Evolutionary conservation across 2,888 invertebrate species (phyloP), one percentile per base, ranked within the genome.

Genomic region (Sphaerophoria rueppellii): DNA sequence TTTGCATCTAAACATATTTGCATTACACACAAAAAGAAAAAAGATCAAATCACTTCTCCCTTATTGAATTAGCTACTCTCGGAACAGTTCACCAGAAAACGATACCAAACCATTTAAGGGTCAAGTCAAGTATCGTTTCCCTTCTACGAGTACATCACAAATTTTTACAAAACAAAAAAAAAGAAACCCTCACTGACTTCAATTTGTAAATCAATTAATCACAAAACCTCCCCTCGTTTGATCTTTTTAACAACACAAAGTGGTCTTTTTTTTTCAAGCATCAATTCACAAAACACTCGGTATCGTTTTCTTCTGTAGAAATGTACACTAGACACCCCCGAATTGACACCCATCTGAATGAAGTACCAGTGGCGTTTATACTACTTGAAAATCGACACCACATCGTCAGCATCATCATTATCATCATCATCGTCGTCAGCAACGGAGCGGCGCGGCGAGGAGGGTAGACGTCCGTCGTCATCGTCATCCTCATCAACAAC

Each of bases 341-440:
- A 57, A 76, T 76, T 58, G 80, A 85, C 83, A 76, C 80, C 80
- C 83, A 85, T 72, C 75, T 24, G 63, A 85, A 24, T 24, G 24
- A 24, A 24, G 24, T 24, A 24, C 24, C 24, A 76, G 69, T 80
- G 83, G 76, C 80, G 75, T 80, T 85, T 85, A 80, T 7, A 35
- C 83, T 76, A 61, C 63, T 85, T 80, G 83, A 76, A 80, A 85
- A 63, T 76, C 69, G 80, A 85, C 83, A 85, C 75, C 83, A 85
- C 83, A 80, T 80, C 75, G 65, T 72, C 76, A 54, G 75, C 71
- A 60, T 54, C 76, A 72, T 80, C 83, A 75, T 80, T 80, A 80
- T 72, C 83, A 79, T 67, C 75, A 65, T 77, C 46, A 14, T n/a
- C 48, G 14, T 50, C 48, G 40, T 58, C 40, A 4, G 6, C 9